Percentiles rank a stretch among this genome's conserved stretches.
Evolutionary conservation across 2,113 vertebrate genomes (phyloP).

Genomic region (Xenotilapia leptura): DNA sequence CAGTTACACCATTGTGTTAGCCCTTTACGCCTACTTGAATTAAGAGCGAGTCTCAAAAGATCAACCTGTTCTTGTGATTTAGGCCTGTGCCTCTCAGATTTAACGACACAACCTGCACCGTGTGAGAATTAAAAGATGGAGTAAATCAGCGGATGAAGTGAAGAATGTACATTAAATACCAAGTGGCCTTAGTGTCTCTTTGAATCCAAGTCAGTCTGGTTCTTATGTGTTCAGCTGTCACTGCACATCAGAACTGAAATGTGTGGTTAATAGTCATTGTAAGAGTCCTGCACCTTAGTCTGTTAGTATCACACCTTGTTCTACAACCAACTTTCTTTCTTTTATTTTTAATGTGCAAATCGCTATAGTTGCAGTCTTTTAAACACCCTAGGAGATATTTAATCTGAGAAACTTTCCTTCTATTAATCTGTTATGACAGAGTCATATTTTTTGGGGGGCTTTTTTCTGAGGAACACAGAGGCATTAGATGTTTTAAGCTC

Average conservation of each 20-base stretch:
- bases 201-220: background rate
- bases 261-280: background rate
- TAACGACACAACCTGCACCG: background rate
- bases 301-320: background rate
- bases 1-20: slow-evolving; percentile 39
- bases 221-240: background rate
- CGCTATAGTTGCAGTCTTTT: background rate
- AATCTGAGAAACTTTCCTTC: background rate
- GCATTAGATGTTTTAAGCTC: background rate
- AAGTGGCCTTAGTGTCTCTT: slow-evolving; percentile 9
- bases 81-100: background rate
- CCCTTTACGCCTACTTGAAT: slow-evolving; percentile 22
- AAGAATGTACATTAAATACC: background rate
- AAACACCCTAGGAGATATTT: background rate
- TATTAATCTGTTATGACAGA: background rate
- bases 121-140: background rate
- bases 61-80: slow-evolving; percentile 16
- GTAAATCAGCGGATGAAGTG: background rate
- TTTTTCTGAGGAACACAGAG: background rate
- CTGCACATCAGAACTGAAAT: background rate
- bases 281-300: background rate
- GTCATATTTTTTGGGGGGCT: background rate
- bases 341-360: background rate
- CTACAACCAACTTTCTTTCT: background rate
- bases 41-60: slow-evolving; percentile 23